Evolutionary conservation across 2,888 invertebrate species (phyloP).

Genomic region (Cryptocephalus primarius): DNA sequence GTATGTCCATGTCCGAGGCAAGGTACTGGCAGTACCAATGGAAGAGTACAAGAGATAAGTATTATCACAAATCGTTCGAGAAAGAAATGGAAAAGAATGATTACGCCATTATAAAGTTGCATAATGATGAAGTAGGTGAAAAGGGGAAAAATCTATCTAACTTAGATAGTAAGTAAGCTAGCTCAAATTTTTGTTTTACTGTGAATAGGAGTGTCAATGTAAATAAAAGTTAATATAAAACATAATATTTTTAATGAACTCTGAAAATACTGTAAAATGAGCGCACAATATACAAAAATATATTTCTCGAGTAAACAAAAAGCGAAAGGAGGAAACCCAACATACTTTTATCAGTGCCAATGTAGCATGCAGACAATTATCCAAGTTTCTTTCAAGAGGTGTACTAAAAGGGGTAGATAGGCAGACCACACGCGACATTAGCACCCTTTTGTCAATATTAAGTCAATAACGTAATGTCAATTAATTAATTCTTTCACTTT

Average conservation of each 20-base stretch:
- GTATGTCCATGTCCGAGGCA: slow-evolving; percentile 53
- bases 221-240: too few species aligned
- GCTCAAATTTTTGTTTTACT: not conserved
- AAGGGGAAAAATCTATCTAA: slow-evolving; percentile 20
- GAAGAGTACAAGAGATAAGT: slow-evolving; percentile 32
- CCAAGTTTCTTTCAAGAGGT: too few species aligned
- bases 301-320: too few species aligned
- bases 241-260: too few species aligned
- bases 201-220: not conserved
- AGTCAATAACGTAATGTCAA: not conserved
- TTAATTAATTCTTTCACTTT: not conserved
- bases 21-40: slow-evolving; percentile 47
- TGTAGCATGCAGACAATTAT: too few species aligned
- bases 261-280: too few species aligned
- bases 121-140: slow-evolving; percentile 17
- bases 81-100: slow-evolving; percentile 25
- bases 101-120: slow-evolving; percentile 20
- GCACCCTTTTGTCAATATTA: not conserved
- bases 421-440: not conserved
- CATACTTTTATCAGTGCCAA: too few species aligned
- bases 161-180: slow-evolving; percentile 7
- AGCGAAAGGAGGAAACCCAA: too few species aligned
- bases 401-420: not conserved
- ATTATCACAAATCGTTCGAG: slow-evolving; percentile 26
- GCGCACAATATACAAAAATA: too few species aligned